Evolutionary conservation across 2,113 vertebrate genomes (phyloP).

Genomic region (Melanotaenia duboulayi): DNA sequence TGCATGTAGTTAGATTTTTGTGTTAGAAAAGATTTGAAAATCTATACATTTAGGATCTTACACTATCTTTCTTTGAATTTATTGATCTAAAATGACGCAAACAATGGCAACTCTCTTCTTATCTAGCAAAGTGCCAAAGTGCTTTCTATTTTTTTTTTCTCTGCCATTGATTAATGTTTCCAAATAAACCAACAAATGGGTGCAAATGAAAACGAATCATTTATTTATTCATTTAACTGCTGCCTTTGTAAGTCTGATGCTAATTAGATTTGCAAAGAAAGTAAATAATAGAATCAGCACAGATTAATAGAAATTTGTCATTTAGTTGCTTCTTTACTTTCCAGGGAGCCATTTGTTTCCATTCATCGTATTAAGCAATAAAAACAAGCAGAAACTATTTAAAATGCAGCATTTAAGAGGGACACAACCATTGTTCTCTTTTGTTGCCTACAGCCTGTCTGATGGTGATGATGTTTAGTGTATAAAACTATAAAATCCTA

Average conservation of each 20-base stretch:
- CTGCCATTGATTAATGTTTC: background rate
- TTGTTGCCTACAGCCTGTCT: background rate
- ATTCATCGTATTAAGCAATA: background rate
- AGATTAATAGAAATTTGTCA: conserved; percentile 2
- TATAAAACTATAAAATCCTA: background rate
- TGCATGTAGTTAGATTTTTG: background rate
- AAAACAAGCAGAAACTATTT: background rate
- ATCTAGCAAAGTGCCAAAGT: conserved; percentile 1
- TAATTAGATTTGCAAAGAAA: conserved; percentile 25
- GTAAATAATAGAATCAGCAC: background rate
- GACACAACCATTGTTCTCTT: background rate
- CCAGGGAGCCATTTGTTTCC: background rate
- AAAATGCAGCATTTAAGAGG: background rate
- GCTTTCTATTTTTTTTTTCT: background rate
- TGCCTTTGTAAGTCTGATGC: conserved; percentile 3
- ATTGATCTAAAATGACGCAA: background rate
- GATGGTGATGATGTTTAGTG: background rate
- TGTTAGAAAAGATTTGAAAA: background rate
- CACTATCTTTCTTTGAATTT: background rate
- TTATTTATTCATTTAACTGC: conserved; percentile 17
- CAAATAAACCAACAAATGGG: conserved; percentile 7
- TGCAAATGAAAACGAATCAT: background rate
- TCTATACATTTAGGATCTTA: background rate
- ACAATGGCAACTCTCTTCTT: background rate
- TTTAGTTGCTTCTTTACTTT: background rate